Evolutionary conservation across 2,888 invertebrate species (phyloP).

Genomic region (Sminthurides aquaticus): DNA sequence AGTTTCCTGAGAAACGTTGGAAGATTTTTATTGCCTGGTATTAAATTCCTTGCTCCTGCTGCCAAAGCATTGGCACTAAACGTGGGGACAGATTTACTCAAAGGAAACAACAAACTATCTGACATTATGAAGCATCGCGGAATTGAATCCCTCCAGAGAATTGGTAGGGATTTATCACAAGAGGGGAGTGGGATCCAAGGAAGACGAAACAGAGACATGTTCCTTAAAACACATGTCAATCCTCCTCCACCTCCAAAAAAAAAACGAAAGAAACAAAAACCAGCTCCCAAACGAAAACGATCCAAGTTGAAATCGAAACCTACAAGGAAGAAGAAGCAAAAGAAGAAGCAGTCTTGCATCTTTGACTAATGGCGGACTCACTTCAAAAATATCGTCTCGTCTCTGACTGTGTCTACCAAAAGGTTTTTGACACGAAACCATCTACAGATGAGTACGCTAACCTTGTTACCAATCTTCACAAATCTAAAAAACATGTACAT

Average conservation of each 20-base stretch:
- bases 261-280: not conserved
- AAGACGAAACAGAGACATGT: not conserved
- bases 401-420: not conserved
- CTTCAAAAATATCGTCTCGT: not conserved
- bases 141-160: not conserved
- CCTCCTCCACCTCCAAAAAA: not conserved
- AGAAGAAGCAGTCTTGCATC: not conserved
- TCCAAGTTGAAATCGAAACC: not conserved
- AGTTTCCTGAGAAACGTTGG: not conserved
- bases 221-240: not conserved
- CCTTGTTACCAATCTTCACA: not conserved
- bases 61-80: not conserved
- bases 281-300: not conserved
- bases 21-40: not conserved
- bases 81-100: not conserved
- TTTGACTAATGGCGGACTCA: not conserved
- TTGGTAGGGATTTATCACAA: not conserved
- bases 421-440: not conserved
- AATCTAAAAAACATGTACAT: not conserved
- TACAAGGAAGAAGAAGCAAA: not conserved
- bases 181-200: not conserved
- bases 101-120: not conserved
- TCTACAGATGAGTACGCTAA: not conserved
- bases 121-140: not conserved
- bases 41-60: not conserved